phyloP scores from a whole-genome alignment of 30 jellyfish, hydroid and myxozoan genomes.

The Pseudorhiza aurosa region DNA sequence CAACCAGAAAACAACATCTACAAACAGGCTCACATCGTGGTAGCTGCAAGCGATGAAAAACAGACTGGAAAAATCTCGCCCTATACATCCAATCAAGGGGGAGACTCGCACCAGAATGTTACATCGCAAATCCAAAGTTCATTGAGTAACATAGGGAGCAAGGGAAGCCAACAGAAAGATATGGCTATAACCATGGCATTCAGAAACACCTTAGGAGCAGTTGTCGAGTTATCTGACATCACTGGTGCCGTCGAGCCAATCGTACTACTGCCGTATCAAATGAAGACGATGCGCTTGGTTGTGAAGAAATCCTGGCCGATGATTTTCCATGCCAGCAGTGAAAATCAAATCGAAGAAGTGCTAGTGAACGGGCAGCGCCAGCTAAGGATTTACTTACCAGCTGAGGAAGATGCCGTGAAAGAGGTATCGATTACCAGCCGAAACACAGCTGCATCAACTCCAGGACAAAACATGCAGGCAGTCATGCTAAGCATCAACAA shows the following conservation, averaged over 20 bases:
- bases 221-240: slow-evolving; percentile 66
- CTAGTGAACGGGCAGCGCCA: slow-evolving; percentile 92
- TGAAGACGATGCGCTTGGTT: slow-evolving; percentile 30
- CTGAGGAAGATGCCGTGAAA: slow-evolving; percentile 5
- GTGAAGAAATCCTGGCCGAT: slow-evolving; percentile 86
- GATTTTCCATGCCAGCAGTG: slow-evolving; percentile 81
- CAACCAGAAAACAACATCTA: slow-evolving; percentile 71
- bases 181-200: slow-evolving; percentile 24
- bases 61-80: slow-evolving; percentile 34
- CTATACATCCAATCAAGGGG: slow-evolving; percentile 28
- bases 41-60: slow-evolving; percentile 18
- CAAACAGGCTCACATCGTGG: slow-evolving; percentile 73
- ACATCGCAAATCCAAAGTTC: slow-evolving; percentile 28
- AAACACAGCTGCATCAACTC: slow-evolving; percentile 1
- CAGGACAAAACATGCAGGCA: slow-evolving; percentile 23
- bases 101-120: slow-evolving; percentile 39
- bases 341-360: slow-evolving; percentile 48
- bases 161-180: slow-evolving; percentile 17
- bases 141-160: neutral
- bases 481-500: slow-evolving; percentile 77
- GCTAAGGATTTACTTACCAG: slow-evolving; percentile 53
- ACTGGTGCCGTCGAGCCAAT: slow-evolving; percentile 86
- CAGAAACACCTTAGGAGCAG: slow-evolving; percentile 47
- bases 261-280: slow-evolving; percentile 61
- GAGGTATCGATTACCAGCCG: slow-evolving; percentile 30